Evolutionary conservation across 2,797 vertebrate genomes (phyloP).

Genomic region (Alcedo quadribrachys): DNA sequence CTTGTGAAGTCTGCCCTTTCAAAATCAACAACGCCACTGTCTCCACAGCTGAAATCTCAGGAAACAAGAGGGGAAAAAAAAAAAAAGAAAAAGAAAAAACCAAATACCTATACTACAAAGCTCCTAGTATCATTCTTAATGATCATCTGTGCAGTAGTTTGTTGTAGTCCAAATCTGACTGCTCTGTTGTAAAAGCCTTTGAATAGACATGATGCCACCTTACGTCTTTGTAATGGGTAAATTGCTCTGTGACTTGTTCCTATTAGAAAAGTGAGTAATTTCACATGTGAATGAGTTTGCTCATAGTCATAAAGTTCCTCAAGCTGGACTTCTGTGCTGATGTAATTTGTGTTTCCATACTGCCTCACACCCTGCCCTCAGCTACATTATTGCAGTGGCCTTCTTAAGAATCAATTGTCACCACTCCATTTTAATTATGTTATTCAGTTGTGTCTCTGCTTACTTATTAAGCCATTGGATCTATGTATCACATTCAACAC

Average conservation of each 20-base stretch:
- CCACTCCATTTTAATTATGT: background rate
- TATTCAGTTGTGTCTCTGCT: background rate
- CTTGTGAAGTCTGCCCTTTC: background rate
- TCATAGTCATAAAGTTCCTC: background rate
- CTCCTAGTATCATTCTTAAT: background rate
- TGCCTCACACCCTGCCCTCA: background rate
- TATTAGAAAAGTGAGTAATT: background rate
- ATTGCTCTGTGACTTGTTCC: background rate
- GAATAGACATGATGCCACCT: background rate
- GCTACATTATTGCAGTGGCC: background rate
- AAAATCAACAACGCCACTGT: background rate
- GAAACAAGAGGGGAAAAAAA: background rate
- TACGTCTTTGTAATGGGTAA: background rate
- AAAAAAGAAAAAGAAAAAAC: background rate
- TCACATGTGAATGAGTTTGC: background rate
- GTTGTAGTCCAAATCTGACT: background rate
- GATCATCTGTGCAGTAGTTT: background rate
- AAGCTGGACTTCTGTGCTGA: background rate
- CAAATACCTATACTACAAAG: background rate
- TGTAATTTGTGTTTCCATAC: background rate
- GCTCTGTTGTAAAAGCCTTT: background rate
- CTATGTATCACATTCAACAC: background rate
- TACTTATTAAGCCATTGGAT: background rate
- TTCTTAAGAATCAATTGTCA: background rate
- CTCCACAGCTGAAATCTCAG: background rate